A percentile compares a stretch with the other conserved stretches of the same genome.
phyloP scores from a whole-genome alignment of 2,113 vertebrate genomes.

The Coptodon rendalli region DNA sequence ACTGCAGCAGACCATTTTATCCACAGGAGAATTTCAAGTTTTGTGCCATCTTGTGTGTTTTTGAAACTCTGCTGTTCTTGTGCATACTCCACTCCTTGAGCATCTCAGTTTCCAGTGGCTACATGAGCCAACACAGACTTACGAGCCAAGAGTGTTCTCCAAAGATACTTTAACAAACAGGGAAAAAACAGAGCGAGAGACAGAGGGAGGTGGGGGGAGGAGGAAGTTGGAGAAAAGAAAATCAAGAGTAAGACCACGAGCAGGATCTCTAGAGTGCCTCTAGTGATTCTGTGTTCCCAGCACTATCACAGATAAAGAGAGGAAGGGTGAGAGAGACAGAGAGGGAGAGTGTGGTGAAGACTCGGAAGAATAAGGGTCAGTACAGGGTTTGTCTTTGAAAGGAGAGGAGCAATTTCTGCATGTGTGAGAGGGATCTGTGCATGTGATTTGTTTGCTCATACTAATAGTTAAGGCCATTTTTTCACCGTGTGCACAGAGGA shows the following conservation, averaged over 20 bases:
- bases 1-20: not conserved
- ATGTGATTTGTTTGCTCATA: not conserved
- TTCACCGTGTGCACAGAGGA: not conserved
- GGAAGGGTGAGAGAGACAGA: not conserved
- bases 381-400: slow-evolving; percentile 39
- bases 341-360: not conserved
- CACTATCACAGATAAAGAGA: not conserved
- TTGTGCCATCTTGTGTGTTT: not conserved
- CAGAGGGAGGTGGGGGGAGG: not conserved
- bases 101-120: not conserved
- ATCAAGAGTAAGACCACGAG: not conserved
- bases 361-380: slow-evolving; percentile 39
- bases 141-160: not conserved
- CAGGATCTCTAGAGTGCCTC: slow-evolving; percentile 17
- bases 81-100: not conserved
- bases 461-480: not conserved
- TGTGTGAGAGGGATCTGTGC: not conserved
- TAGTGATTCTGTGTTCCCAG: slow-evolving; percentile 16
- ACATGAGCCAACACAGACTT: not conserved
- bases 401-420: slow-evolving; percentile 17
- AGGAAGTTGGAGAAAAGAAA: not conserved
- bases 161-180: not conserved
- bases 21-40: not conserved
- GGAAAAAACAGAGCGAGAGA: not conserved
- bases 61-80: not conserved